phyloP scores from a whole-genome alignment of 1,140 invertebrate species.

The Hormaphis cornu region DNA sequence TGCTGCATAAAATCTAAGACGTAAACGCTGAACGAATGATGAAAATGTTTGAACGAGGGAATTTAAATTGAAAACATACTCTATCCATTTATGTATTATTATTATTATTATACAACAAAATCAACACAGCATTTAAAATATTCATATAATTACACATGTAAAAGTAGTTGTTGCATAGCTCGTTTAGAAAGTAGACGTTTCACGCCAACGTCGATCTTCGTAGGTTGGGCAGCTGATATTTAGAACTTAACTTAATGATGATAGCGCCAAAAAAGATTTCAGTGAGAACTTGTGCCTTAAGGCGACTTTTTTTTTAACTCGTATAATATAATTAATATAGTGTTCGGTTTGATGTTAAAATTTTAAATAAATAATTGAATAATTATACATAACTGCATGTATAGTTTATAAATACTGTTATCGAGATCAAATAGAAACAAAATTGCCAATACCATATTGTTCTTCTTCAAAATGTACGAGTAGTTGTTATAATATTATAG shows the following conservation, averaged over 20 bases:
- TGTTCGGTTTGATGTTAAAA: not conserved
- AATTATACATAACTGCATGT: too few species aligned
- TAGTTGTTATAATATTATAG: too few species aligned
- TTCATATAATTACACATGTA: conserved; percentile 22
- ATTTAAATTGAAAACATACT: not conserved
- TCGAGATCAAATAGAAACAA: too few species aligned
- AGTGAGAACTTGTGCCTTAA: not conserved
- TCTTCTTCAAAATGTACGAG: too few species aligned
- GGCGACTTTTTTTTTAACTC: not conserved
- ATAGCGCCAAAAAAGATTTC: conserved; percentile 7
- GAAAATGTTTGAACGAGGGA: not conserved
- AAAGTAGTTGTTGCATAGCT: conserved; percentile 19
- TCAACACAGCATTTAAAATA: not conserved
- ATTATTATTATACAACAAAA: not conserved
- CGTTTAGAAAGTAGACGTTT: conserved; percentile 30
- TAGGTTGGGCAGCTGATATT: conserved; percentile 14
- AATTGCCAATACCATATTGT: too few species aligned
- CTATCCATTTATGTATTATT: not conserved
- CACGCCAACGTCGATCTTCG: conserved; percentile 20
- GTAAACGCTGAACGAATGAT: too few species aligned
- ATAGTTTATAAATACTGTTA: too few species aligned
- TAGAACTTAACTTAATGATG: conserved; percentile 15
- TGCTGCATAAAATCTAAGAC: too few species aligned
- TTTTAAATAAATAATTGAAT: too few species aligned
- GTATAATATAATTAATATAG: too few species aligned